These are phyloP conservation scores for Diglossa brunneiventris DNA, from an alignment of 2,113 vertebrate genomes.

Conservation along the genomic window DNA sequence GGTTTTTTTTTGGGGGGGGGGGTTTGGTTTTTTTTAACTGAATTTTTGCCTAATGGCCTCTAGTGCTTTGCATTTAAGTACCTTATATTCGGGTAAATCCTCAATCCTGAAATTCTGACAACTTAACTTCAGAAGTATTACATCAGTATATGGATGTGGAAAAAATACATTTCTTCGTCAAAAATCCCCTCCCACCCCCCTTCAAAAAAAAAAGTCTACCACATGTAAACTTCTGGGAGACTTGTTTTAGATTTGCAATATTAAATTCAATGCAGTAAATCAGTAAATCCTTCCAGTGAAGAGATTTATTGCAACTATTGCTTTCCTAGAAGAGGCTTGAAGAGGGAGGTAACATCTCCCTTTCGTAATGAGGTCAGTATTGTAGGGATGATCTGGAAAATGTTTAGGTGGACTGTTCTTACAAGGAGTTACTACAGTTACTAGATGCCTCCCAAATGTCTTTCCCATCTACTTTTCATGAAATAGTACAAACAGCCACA, in stretches of 20 bases:
- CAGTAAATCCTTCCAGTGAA: not conserved
- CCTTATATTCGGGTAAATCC: fast-evolving
- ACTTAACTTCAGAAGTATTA: not conserved
- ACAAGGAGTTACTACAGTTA: not conserved
- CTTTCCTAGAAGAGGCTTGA: not conserved
- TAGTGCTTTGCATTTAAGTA: not conserved
- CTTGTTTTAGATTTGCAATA: not conserved
- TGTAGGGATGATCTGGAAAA: not conserved
- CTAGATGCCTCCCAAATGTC: not conserved
- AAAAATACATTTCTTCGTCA: not conserved
- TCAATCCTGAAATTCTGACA: not conserved
- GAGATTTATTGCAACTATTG: not conserved
- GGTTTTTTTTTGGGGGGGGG: not conserved
- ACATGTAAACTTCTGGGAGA: not conserved
- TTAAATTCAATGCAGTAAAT: not conserved
- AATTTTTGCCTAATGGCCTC: not conserved
- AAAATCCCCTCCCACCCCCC: not conserved
- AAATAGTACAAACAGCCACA: not conserved
- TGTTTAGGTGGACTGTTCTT: not conserved
- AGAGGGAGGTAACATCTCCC: not conserved
- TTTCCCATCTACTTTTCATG: not conserved
- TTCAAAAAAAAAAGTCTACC: not conserved
- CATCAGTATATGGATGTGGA: not conserved
- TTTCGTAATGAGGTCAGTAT: not conserved
- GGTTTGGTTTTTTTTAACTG: not conserved